Base-by-base conservation (phyloP, 2,888 invertebrate genomes). In the Spialia ferax region DNA sequence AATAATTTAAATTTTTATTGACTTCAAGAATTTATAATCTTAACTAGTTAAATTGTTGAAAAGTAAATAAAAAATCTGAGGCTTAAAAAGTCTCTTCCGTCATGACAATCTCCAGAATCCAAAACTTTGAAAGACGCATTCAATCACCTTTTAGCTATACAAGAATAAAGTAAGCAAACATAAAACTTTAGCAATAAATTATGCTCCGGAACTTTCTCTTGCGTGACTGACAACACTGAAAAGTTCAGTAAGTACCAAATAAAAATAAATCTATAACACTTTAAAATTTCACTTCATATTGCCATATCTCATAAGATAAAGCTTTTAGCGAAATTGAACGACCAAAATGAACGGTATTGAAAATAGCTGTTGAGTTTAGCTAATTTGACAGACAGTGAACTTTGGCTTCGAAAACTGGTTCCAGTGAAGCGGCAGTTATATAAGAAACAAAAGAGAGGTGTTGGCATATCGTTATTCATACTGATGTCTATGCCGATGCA, bases 371-470 rank as follows among this genome's bases (percentile, higher is more conserved):
- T 48, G 54, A n/a, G n/a, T n/a, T n/a, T n/a, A n/a, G 63, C 59
- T 35, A 45, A 59, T 63, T 55, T 54, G 69, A 64, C 63, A 61
- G 42, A 20, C 50, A 38, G 68, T 20, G 66, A 54, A 59, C 50
- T 59, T 59, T 11, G 62, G 29, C 35, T 35, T 10, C 26, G 26
- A 45, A 59, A 65, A 66, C 65, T 52, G 65, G 65, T 66, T 66
- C 23, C 29, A 50, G 48, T 55, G 57, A 59, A 42, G 54, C 54
- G 18, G 65, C 65, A 57, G 64, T 75, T 71, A 71, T 71, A 73
- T 74, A 75, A 75, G 71, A 68, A 70, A 73, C 71, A 76, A 77
- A 75, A 74, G 73, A 76, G 66, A 32, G 71, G 63, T 68, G 70
- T 65, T 54, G 56, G 56, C 73, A 72, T 74, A 77, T 74, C 71